Evolutionary conservation across 2,113 vertebrate genomes (phyloP).

Genomic region (Monopterus albus): DNA sequence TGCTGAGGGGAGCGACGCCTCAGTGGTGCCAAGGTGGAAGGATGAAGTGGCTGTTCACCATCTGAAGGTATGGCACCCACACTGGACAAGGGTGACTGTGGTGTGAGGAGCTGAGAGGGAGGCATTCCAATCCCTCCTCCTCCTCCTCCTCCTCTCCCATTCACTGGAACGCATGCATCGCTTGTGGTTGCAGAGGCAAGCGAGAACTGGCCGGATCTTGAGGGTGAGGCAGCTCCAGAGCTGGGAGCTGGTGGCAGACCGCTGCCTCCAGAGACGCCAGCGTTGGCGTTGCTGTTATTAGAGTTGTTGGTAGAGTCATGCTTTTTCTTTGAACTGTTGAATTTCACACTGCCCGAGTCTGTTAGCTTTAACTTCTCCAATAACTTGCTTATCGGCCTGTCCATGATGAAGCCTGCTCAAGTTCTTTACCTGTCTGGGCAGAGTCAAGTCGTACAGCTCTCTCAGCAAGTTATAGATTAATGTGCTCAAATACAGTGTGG

Average conservation of each 20-base stretch:
- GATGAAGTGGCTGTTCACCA: conserved; percentile 61
- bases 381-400: conserved; percentile 87
- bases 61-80: conserved; percentile 58
- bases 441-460: conserved; percentile 21
- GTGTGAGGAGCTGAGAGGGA: conserved; percentile 65
- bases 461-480: conserved; percentile 24
- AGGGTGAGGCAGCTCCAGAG: conserved; percentile 61
- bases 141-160: conserved; percentile 67
- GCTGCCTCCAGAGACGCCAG: conserved; percentile 54
- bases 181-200: conserved; percentile 66
- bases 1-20: conserved; percentile 79
- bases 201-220: conserved; percentile 71
- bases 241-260: conserved; percentile 55
- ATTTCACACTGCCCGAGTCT: conserved; percentile 88
- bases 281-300: conserved; percentile 80
- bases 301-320: conserved; percentile 81
- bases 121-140: conserved; percentile 70
- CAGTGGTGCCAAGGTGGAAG: conserved; percentile 73
- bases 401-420: conserved; percentile 77
- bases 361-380: conserved; percentile 87
- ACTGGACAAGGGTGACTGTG: conserved; percentile 48
- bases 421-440: conserved; percentile 7
- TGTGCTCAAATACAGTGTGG: conserved; percentile 70
- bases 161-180: conserved; percentile 68
- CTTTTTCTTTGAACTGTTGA: conserved; percentile 87